Evolutionary conservation across 1,140 invertebrate species (phyloP), one percentile per base, ranked within the genome.

Genomic region (Drosophila rhopaloa): DNA sequence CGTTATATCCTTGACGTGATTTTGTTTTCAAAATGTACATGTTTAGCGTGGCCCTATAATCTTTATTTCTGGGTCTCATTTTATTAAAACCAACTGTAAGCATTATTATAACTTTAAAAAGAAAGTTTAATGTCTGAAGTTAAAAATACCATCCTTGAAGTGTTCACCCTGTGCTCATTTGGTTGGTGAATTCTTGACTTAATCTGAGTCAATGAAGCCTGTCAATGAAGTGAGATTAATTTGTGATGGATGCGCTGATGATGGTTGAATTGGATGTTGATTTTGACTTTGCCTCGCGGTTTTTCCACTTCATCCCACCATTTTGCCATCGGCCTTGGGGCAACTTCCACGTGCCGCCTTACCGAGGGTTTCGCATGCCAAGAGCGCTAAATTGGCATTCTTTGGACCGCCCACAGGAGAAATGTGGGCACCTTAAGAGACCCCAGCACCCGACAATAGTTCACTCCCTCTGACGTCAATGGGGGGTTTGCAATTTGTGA

Each of bases 381-480:
- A 62, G 76, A 50, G 35, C 11, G 19, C 16, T 53, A 48, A 44
- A 62, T 46, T 54, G 48, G 37, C 62, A 73, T 58, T 60, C 53
- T 57, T 60, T 14, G 41, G 8, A 65, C 60, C 56, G 48, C 27
- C 60, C 61, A 38, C 29, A 29, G 40, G n/a, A 55, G 11, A 43
- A 32, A 35, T 19, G 19, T 40, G 24, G 14, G 19, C 14, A 27
- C 27, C 61, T 54, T 51, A 54, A 53, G 50, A 27, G 13, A 9
- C n/a, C 40, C 40, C 46, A 27, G 16, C 19, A 32, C 37, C 19
- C 54, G 7, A 29, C 37, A 27, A 24, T 40, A 40, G 32, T 32
- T 37, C 47, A 51, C 54, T 58, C 19, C 35, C 32, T 16, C 53
- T 76, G 73, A 76, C 73, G 73, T 76, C 73, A 76, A 76, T 75